phyloP scores from a whole-genome alignment of 2,888 invertebrate species.

The Heteromyza rotundicornis region DNA sequence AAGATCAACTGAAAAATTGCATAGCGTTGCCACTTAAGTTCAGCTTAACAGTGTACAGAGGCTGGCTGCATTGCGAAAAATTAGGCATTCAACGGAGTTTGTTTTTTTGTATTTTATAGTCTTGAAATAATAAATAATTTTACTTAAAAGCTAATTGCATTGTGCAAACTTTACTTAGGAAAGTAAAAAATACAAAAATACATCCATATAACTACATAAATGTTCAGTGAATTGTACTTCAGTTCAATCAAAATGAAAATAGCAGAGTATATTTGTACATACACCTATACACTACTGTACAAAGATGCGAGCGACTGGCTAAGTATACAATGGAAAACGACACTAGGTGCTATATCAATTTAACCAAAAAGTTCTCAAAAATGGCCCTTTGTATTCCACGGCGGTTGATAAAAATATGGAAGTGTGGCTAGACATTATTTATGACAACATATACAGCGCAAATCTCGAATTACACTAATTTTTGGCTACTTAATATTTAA shows the following conservation, averaged over 20 bases:
- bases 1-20: too few species aligned
- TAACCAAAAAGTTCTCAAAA: too few species aligned
- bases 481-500: slow-evolving; percentile 2
- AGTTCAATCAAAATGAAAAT: background rate
- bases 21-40: too few species aligned
- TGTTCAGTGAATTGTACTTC: background rate
- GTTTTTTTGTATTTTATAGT: too few species aligned
- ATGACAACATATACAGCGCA: too few species aligned
- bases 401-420: too few species aligned
- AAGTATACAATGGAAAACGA: background rate
- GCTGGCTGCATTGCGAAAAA: too few species aligned
- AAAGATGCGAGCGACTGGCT: background rate
- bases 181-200: background rate
- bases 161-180: background rate
- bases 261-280: background rate
- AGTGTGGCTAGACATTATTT: too few species aligned
- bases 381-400: too few species aligned
- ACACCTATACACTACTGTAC: background rate
- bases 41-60: too few species aligned
- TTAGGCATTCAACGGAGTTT: too few species aligned
- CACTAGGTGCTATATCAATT: background rate
- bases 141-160: background rate
- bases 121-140: slow-evolving; percentile 1
- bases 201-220: slow-evolving; percentile 5
- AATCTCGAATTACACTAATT: background rate